Base-by-base conservation (phyloP, 2,113 vertebrate species). In the Dicerorhinus sumatrensis region DNA sequence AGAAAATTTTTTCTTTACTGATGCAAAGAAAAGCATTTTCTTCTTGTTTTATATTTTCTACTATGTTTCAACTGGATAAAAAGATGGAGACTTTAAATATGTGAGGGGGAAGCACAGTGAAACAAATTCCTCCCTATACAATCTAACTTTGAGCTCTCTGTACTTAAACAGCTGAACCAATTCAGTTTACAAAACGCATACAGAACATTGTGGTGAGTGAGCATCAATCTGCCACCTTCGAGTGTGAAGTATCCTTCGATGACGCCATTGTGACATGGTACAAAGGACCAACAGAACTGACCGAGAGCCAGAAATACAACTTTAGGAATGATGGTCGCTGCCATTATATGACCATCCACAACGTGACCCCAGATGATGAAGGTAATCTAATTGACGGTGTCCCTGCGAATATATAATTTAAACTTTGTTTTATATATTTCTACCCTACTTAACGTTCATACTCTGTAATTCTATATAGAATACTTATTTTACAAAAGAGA, bases 121-220 rank as follows among this genome's bases (percentile, higher is more conserved):
- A 76, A 89, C 42, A 62, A 39, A 14, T 60, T 48, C 21, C 36
- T 82, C 4, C 67, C 69, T 56, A 1, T 27, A 14, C 7, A 36
- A 2, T 31, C 75, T 94, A 69, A 96, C 80, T 20, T 51, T 91
- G 56, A 89, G 12, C 39, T 58, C 54, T 97, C 97, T 96, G 36
- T 97, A 54, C 97, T 88, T 84, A 31, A 99, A 98, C 99, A 99
- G 99, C 99, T 75, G 99, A 99, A 98, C 99, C 99, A 97, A 99
- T 99, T 98, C 99, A 99, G 98, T 99, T 99, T 99, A 99, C 99
- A 82, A 99, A 99, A 99, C 99, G 99, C 97, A 99, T 99, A 98
- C 99, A 99, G 99, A 99, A 99, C 98, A 99, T 99, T 8, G 99
- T 99, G 98, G 99, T 99, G 97, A 99, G 99, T 48, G 99, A 99